A percentile compares a stretch with the other conserved stretches of the same genome.
These are phyloP conservation scores for Drosophila pruinosa DNA, from an alignment of 1,140 invertebrate species.

Conservation along the genomic window DNA sequence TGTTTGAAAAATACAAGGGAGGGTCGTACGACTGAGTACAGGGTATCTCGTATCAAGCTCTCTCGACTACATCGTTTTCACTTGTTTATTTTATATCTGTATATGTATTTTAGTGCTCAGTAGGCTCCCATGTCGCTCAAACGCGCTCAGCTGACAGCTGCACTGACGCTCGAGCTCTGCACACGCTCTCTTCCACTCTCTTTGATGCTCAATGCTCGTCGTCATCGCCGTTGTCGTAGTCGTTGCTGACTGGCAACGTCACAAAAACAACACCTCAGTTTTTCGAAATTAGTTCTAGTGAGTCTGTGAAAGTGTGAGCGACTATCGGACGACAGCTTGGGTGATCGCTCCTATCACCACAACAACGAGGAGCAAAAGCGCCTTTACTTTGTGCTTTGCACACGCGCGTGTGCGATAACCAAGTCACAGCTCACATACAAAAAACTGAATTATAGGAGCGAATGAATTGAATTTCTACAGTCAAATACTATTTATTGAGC, in stretches of 20 bases:
- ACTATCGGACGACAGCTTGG: conserved; percentile 61
- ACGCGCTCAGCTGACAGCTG: conserved; percentile 37
- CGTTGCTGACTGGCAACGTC: conserved; percentile 45
- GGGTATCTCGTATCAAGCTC: no score
- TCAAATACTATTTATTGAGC: no score
- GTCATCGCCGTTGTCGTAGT: conserved; percentile 4
- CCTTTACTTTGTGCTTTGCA: conserved; percentile 38
- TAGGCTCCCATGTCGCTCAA: conserved; percentile 33
- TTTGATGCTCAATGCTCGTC: conserved; percentile 44
- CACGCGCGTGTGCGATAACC: conserved; percentile 15
- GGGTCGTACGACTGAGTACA: no score
- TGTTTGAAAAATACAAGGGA: no score
- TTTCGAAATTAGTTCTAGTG: conserved; percentile 82
- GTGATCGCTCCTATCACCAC: conserved; percentile 12
- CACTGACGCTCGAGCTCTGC: conserved; percentile 19
- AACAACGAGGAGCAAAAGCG: conserved; percentile 35
- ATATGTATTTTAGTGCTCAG: conserved; percentile 32
- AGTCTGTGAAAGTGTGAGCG: conserved; percentile 82
- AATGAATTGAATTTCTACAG: conserved; percentile 8
- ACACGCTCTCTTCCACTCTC: conserved; percentile 37
- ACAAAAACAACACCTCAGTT: conserved; percentile 80
- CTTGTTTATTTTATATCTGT: conserved; percentile 3
- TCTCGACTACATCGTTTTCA: neutral
- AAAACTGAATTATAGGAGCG: neutral
- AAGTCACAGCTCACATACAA: conserved; percentile 14